phyloP scores from a whole-genome alignment of 2,888 invertebrate genomes.

The Melieria picta region DNA sequence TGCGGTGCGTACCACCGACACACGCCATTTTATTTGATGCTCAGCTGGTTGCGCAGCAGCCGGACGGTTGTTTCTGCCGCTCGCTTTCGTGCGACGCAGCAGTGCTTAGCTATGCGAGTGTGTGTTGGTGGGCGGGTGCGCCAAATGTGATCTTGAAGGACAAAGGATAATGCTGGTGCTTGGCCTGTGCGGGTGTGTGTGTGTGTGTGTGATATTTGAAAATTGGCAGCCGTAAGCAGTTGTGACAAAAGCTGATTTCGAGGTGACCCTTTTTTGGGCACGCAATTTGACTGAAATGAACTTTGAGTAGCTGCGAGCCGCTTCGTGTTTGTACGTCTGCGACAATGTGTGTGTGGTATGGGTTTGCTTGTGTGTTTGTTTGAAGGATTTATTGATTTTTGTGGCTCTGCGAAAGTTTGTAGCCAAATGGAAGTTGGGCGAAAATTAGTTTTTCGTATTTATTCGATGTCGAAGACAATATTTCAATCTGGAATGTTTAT shows the following conservation, averaged over 20 bases:
- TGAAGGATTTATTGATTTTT: too few species aligned
- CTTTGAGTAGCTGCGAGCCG: not conserved
- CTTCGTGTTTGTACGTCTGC: too few species aligned
- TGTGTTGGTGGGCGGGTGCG: not conserved
- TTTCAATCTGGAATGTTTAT: too few species aligned
- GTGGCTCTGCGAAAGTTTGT: too few species aligned
- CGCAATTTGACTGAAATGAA: not conserved
- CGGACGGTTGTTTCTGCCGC: not conserved
- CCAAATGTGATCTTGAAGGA: not conserved
- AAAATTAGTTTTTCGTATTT: too few species aligned
- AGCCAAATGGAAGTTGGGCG: too few species aligned
- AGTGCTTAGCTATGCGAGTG: not conserved
- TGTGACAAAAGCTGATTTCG: conserved; percentile 6
- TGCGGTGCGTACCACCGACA: conserved; percentile 22
- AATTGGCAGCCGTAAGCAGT: not conserved
- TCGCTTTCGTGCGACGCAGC: not conserved
- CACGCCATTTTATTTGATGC: not conserved
- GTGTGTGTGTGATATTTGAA: conserved; percentile 4
- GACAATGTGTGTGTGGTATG: too few species aligned
- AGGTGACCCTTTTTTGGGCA: conserved; percentile 14
- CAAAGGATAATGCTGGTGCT: not conserved
- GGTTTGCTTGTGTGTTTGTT: too few species aligned
- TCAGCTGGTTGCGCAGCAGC: not conserved
- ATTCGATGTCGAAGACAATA: too few species aligned
- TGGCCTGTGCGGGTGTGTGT: not conserved